phyloP scores from a whole-genome alignment of 30 jellyfish, hydroid and myxozoan genomes.

The Catostylus mosaicus region DNA sequence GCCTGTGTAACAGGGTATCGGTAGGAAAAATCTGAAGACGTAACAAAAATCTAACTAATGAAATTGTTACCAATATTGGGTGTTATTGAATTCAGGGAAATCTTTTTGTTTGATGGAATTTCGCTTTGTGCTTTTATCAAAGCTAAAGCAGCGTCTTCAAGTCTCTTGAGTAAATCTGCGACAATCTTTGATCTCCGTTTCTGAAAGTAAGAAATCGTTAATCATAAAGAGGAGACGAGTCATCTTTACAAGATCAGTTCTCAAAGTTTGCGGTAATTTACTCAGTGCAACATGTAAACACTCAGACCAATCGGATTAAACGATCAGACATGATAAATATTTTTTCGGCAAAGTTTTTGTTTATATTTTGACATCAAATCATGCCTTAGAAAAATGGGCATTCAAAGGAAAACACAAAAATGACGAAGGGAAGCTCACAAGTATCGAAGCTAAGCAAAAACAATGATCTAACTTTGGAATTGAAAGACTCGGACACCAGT shows the following conservation, averaged over 20 bases:
- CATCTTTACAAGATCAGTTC: conserved; percentile 7
- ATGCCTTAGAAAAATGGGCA: not conserved
- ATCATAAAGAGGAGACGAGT: not conserved
- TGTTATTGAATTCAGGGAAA: conserved; percentile 31
- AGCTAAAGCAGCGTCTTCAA: conserved; percentile 67
- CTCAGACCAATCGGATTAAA: conserved; percentile 26
- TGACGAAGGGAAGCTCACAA: too few species aligned
- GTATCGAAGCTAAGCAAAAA: too few species aligned
- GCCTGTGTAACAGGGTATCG: too few species aligned
- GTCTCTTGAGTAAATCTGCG: conserved; percentile 43
- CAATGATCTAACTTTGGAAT: too few species aligned
- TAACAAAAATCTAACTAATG: too few species aligned
- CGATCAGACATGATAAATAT: conserved; percentile 23
- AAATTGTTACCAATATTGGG: conserved; percentile 46
- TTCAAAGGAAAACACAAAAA: too few species aligned
- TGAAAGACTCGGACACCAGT: too few species aligned
- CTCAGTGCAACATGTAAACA: not conserved
- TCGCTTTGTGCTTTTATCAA: conserved; percentile 52
- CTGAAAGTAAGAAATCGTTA: not conserved
- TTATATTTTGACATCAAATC: not conserved
- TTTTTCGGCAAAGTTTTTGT: conserved; percentile 19
- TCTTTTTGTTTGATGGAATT: not conserved
- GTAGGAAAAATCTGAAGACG: too few species aligned
- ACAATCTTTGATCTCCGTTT: conserved; percentile 41
- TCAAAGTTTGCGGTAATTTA: not conserved